Percentiles rank a stretch among this genome's conserved stretches.
Evolutionary conservation across 2,797 vertebrate species (phyloP).

Genomic region (Allobates femoralis): DNA sequence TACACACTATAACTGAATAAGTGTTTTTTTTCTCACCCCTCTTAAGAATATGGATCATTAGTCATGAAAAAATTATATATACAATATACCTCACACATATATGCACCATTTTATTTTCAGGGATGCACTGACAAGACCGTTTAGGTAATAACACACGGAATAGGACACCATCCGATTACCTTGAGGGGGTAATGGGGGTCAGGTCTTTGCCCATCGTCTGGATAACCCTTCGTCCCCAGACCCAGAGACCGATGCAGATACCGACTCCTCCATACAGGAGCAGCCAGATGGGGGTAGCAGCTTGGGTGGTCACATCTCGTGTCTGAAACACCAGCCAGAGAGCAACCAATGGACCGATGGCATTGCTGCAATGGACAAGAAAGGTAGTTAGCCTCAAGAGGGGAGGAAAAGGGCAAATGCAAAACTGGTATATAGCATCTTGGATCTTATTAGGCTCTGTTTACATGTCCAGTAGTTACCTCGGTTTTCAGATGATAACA

Average conservation of each 20-base stretch:
- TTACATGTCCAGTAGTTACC: too few relatives aligned
- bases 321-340: conserved; percentile 89
- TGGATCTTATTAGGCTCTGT: too few relatives aligned
- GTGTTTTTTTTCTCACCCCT: too few relatives aligned
- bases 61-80: too few relatives aligned
- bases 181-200: conserved; percentile 95
- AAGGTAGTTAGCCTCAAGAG: not conserved
- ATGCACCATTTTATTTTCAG: too few relatives aligned
- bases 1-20: too few relatives aligned
- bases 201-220: conserved; percentile 97
- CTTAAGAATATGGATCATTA: too few relatives aligned
- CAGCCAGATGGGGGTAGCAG: conserved; percentile 91
- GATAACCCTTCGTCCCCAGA: conserved; percentile 95
- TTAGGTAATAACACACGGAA: too few relatives aligned
- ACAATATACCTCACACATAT: too few relatives aligned
- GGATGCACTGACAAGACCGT: too few relatives aligned
- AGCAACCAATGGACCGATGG: conserved; percentile 93
- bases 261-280: conserved; percentile 91
- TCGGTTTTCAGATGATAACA: too few relatives aligned
- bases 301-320: conserved; percentile 77
- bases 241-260: conserved; percentile 92
- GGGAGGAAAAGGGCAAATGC: not conserved
- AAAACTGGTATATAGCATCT: too few relatives aligned
- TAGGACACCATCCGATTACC: conserved; percentile 82
- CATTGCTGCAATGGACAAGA: conserved; percentile 80